phyloP scores from a whole-genome alignment of 1,140 invertebrate genomes.

The Musca vetustissima region DNA sequence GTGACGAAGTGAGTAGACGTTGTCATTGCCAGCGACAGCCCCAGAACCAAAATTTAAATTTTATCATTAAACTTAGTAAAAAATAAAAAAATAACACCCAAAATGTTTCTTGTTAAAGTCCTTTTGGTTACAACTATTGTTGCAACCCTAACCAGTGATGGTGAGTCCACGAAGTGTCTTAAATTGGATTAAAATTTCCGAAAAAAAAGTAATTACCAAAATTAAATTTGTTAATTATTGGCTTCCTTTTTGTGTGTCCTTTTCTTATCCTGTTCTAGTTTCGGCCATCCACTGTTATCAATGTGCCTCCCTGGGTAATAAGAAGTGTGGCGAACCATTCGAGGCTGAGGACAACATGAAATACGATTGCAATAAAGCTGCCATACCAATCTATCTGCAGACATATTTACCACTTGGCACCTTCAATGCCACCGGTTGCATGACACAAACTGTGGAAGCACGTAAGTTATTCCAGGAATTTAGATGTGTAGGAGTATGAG shows the following conservation, averaged over 20 bases:
- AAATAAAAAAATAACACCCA: too few relatives aligned
- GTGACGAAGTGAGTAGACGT: too few relatives aligned
- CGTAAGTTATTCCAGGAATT: slow-evolving; percentile 38
- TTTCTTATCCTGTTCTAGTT: slow-evolving; percentile 21
- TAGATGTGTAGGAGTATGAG: not conserved
- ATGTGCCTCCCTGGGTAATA: slow-evolving; percentile 38
- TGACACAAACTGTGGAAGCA: slow-evolving; percentile 43
- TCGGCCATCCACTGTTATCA: slow-evolving; percentile 47
- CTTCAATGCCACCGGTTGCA: slow-evolving; percentile 49
- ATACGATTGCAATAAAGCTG: slow-evolving; percentile 37
- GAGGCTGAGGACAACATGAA: slow-evolving; percentile 35
- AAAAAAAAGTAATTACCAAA: too few relatives aligned
- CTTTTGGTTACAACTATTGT: too few relatives aligned
- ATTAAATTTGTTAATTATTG: not conserved
- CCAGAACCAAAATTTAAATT: too few relatives aligned
- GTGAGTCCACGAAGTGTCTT: too few relatives aligned
- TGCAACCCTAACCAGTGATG: too few relatives aligned
- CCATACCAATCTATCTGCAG: slow-evolving; percentile 39
- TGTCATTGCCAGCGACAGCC: too few relatives aligned
- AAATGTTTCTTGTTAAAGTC: too few relatives aligned
- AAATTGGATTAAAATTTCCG: too few relatives aligned
- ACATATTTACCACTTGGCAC: slow-evolving; percentile 29
- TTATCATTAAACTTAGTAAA: too few relatives aligned
- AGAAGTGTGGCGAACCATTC: slow-evolving; percentile 44
- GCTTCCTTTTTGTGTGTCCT: not conserved